Percentiles rank a stretch among this genome's conserved stretches.
phyloP scores from a whole-genome alignment of 2,113 vertebrate species.

The Dolichallabes microphthalmus region DNA sequence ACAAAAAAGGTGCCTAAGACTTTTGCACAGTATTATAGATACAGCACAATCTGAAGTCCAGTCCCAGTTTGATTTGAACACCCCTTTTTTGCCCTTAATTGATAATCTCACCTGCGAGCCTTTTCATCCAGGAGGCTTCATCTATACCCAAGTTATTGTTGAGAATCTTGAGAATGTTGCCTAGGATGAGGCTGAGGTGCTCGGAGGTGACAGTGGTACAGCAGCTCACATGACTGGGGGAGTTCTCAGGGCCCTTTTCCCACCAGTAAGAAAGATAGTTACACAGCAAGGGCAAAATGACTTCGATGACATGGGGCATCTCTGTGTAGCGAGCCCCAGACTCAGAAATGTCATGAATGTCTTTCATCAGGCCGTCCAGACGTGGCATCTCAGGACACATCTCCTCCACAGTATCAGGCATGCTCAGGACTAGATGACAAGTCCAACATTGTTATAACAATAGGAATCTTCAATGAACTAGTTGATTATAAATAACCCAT shows the following conservation, averaged over 20 bases:
- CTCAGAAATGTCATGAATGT: constrained; percentile 87
- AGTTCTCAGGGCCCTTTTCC: constrained; percentile 88
- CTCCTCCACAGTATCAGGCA: constrained; percentile 91
- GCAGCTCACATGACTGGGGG: constrained; percentile 68
- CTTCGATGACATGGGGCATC: constrained; percentile 96
- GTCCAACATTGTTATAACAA: not conserved
- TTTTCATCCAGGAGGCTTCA: constrained; percentile 98
- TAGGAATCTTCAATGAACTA: not conserved
- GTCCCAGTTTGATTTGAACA: no score
- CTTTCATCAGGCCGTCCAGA: constrained; percentile 87
- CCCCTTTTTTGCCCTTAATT: no score
- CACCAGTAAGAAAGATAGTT: constrained; percentile 98
- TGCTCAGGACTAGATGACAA: constrained; percentile 82
- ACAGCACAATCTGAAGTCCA: no score
- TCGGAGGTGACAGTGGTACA: constrained; percentile 91
- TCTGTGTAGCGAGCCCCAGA: constrained; percentile 94
- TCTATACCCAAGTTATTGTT: constrained; percentile 97
- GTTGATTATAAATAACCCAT: not conserved
- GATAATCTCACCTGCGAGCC: constrained; percentile 82
- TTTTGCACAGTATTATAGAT: no score
- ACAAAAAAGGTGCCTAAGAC: no score
- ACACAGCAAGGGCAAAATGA: constrained; percentile 93
- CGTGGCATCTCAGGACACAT: constrained; percentile 91
- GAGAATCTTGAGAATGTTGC: constrained; percentile 94
- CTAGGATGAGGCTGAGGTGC: constrained; percentile 89